Percentiles rank a stretch among this genome's conserved stretches.
phyloP scores from a whole-genome alignment of 1,140 invertebrate species.

The Apis laboriosa region DNA sequence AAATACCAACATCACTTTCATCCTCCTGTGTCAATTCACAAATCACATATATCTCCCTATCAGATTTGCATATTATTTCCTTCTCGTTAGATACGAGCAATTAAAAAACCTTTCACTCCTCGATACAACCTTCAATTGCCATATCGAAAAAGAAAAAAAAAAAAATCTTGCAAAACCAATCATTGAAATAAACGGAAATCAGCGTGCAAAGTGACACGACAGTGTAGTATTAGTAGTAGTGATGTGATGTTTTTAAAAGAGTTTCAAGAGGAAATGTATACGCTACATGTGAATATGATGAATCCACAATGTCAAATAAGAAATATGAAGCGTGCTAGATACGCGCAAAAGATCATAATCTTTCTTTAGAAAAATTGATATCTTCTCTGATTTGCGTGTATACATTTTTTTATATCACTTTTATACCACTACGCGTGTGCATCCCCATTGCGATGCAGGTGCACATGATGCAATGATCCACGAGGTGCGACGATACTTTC shows the following conservation, averaged over 20 bases:
- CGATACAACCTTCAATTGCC: too few relatives aligned
- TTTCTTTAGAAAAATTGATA: neutral
- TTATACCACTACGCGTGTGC: neutral
- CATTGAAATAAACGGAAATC: too few relatives aligned
- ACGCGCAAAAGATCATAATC: conserved; percentile 39
- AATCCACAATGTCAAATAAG: neutral
- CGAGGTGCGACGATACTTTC: conserved; percentile 6
- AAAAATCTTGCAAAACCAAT: neutral
- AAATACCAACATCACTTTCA: too few relatives aligned
- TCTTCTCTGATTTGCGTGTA: neutral
- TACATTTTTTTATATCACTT: neutral
- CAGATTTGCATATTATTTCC: too few relatives aligned
- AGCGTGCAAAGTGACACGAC: neutral
- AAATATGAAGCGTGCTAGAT: neutral
- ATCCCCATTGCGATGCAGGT: conserved; percentile 14
- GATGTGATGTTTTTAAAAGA: too few relatives aligned
- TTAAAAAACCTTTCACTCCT: too few relatives aligned
- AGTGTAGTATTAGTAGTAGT: too few relatives aligned
- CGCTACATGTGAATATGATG: neutral
- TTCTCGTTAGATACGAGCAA: too few relatives aligned
- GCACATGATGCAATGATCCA: conserved; percentile 17
- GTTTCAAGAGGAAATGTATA: neutral
- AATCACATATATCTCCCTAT: too few relatives aligned
- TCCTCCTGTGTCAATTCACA: too few relatives aligned
- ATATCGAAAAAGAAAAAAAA: neutral